phyloP scores from a whole-genome alignment of 64 coral and sea anemone genomes.

The Porites australiensis region DNA sequence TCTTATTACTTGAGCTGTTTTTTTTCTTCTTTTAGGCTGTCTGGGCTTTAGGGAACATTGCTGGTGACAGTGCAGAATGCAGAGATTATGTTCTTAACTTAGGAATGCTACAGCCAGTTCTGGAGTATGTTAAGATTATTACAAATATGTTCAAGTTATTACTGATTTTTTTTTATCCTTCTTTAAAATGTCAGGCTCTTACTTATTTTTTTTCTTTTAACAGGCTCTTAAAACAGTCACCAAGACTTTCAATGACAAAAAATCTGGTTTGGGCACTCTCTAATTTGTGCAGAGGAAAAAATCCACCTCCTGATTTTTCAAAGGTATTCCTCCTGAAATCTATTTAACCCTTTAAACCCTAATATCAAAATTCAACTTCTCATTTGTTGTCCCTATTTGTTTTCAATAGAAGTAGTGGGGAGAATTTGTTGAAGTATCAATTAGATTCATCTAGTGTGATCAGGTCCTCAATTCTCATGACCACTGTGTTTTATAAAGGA shows the following conservation, averaged over 20 bases:
- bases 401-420: too few relatives aligned
- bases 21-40: slow-evolving; percentile 68
- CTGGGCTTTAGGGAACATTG: slow-evolving; percentile 98
- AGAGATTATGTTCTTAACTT: slow-evolving; percentile 95
- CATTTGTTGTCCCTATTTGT: too few relatives aligned
- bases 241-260: slow-evolving; percentile 93
- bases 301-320: slow-evolving; percentile 96
- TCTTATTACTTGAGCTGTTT: not conserved
- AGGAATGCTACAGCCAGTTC: slow-evolving; percentile 82
- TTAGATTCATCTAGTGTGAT: too few relatives aligned
- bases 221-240: slow-evolving; percentile 86
- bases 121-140: slow-evolving; percentile 63
- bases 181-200: too few relatives aligned
- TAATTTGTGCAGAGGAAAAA: slow-evolving; percentile 95
- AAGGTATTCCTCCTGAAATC: slow-evolving; percentile 62
- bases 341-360: too few relatives aligned
- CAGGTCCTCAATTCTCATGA: too few relatives aligned
- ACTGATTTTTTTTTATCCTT: too few relatives aligned
- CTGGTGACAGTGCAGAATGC: slow-evolving; percentile 97
- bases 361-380: too few relatives aligned
- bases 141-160: too few relatives aligned
- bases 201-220: not conserved
- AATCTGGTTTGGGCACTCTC: slow-evolving; percentile 97
- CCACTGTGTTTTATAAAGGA: too few relatives aligned
- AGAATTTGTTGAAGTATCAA: too few relatives aligned